These are phyloP conservation scores for Lordiphosa stackelbergi DNA, from an alignment of 1,140 invertebrate genomes.

Conservation along the genomic window DNA sequence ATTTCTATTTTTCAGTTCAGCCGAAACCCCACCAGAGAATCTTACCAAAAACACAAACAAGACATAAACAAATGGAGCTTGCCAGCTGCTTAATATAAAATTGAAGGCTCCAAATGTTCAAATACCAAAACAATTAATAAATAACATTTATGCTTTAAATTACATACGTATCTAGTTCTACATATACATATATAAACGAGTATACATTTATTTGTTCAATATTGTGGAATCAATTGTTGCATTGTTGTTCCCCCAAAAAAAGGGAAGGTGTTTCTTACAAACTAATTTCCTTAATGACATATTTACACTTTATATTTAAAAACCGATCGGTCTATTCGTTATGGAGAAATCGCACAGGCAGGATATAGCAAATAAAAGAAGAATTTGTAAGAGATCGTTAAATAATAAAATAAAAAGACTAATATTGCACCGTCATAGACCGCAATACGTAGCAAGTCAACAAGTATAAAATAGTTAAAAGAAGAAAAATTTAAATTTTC, in stretches of 20 bases:
- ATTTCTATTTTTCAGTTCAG: constrained; percentile 39
- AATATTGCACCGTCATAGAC: constrained; percentile 11
- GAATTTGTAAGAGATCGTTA: not conserved
- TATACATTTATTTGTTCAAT: constrained; percentile 1
- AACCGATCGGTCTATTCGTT: too few relatives aligned
- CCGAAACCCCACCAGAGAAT: constrained; percentile 6
- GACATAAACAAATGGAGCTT: constrained; percentile 43
- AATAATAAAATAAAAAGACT: constrained; percentile 13
- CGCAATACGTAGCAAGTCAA: not conserved
- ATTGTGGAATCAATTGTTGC: constrained; percentile 1
- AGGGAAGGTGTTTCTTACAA: too few relatives aligned
- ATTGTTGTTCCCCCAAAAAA: constrained; percentile 6
- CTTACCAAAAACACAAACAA: constrained; percentile 11
- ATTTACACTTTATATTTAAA: too few relatives aligned
- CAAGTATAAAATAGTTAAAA: not conserved
- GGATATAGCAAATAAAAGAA: not conserved
- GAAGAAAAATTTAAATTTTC: too few relatives aligned
- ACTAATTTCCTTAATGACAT: not conserved
- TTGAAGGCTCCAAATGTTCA: constrained; percentile 32
- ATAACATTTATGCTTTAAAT: constrained; percentile 39
- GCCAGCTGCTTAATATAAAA: constrained; percentile 44
- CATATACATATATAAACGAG: not conserved
- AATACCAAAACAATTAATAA: constrained; percentile 40
- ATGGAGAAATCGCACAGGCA: not conserved
- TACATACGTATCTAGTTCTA: constrained; percentile 1